phyloP scores from a whole-genome alignment of 2,113 vertebrate species.

The Psophia crepitans region DNA sequence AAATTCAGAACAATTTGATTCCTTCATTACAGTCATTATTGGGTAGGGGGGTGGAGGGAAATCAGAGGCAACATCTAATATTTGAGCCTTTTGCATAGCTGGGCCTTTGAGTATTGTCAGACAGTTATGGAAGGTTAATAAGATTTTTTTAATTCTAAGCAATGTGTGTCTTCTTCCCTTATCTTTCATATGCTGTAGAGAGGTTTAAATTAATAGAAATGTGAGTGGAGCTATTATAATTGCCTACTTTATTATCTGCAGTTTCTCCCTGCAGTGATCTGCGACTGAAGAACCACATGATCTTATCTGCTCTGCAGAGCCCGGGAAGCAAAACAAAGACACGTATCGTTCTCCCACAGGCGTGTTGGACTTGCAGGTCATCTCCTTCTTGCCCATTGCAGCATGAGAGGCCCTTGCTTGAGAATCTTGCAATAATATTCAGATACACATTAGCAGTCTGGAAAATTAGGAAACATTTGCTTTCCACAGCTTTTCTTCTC shows the following conservation, averaged over 20 bases:
- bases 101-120: background rate
- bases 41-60: background rate
- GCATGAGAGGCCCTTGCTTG: background rate
- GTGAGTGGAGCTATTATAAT: background rate
- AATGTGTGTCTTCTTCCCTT: background rate
- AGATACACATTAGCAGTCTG: background rate
- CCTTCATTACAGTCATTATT: background rate
- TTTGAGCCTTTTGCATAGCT: background rate
- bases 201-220: slow-evolving; percentile 33
- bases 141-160: slow-evolving; percentile 12
- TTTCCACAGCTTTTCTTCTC: background rate
- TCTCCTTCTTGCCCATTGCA: background rate
- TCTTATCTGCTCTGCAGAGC: background rate
- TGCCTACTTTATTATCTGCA: background rate
- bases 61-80: background rate
- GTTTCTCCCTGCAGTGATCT: background rate
- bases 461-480: background rate
- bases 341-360: fast-evolving
- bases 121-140: slow-evolving; percentile 38
- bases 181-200: background rate
- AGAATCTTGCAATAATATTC: background rate
- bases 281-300: background rate
- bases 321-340: background rate
- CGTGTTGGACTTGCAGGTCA: fast-evolving
- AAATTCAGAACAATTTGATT: background rate